Percentiles rank a stretch among this genome's conserved stretches.
phyloP scores from a whole-genome alignment of 1,140 invertebrate species.

The fruit fly (Drosophila melanogaster) region DNA sequence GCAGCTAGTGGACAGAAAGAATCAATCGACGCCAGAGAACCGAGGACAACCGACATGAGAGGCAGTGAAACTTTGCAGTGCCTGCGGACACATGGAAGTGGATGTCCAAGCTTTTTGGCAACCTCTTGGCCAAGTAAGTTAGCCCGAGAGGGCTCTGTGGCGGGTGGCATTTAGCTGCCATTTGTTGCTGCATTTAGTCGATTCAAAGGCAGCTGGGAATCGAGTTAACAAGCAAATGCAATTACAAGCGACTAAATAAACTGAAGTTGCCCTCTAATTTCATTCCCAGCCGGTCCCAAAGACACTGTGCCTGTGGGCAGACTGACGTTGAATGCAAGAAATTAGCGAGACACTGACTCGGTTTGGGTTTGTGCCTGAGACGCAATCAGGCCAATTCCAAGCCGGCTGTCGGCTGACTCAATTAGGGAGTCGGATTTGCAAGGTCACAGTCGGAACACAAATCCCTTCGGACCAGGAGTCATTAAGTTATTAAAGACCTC shows the following conservation, averaged over 20 bases:
- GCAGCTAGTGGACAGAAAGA: constrained; percentile 5
- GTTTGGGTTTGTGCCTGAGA: constrained; percentile 17
- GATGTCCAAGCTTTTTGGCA: constrained; percentile 40
- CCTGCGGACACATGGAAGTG: constrained; percentile 27
- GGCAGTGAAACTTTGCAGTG: not conserved
- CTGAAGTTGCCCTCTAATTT: constrained; percentile 62
- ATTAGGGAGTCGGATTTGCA: constrained; percentile 46
- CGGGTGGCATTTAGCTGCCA: constrained; percentile 28
- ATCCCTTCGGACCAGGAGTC: constrained; percentile 34
- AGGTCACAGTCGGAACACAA: constrained; percentile 32
- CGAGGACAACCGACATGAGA: constrained; percentile 11
- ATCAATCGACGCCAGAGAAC: constrained; percentile 67
- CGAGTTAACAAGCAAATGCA: constrained; percentile 70
- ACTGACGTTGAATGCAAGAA: constrained; percentile 54
- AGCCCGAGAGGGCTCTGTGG: constrained; percentile 30
- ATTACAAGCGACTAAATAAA: constrained; percentile 76
- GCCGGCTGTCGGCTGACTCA: constrained; percentile 44
- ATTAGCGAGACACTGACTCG: constrained; percentile 50
- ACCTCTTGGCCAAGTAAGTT: constrained; percentile 28
- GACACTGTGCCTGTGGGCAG: not conserved
- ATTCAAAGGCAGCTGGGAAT: constrained; percentile 61
- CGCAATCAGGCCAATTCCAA: constrained; percentile 57
- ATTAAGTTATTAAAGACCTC: constrained; percentile 63
- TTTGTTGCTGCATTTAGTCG: constrained; percentile 31
- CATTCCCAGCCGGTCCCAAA: constrained; percentile 15